Base-by-base conservation (phyloP, 1,140 invertebrate species). In the Bombus turneri region DNA sequence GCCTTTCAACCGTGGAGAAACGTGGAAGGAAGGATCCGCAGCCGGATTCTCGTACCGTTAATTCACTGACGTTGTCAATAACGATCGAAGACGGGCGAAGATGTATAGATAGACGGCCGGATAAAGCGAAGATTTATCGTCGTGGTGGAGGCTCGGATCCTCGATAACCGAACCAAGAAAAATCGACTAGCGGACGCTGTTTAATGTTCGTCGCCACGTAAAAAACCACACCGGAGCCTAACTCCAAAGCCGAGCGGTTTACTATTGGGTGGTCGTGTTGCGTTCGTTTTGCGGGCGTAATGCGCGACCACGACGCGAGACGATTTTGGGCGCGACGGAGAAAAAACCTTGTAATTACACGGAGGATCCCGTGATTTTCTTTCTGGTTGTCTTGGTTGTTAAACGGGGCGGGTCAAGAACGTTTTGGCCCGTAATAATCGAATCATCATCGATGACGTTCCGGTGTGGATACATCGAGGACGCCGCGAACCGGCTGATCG, bases 31-130 rank as follows among this genome's bases (percentile, higher is more conserved):
- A 31, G 47, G 64, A 81, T 82, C 86, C 47, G 34, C 53, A 41
- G 39, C 59, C 31, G 66, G 62, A 34, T 18, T 72, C 31, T 72
- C 72, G 71, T 90, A 90, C 88, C 88, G 89, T 90, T 90, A 90
- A 90, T 89, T 90, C 88, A 83, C 80, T 81, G 89, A 84, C 81
- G 88, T 64, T 90, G 88, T 88, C 89, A 90, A 89, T 90, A 90
- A 89, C 86, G 84, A 15, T 43, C 9, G 57, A n/a, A 74, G 86
- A 87, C 86, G 84, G 8, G 31, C 18, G 57, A n/a, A 74, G 86
- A 87, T 87, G 69, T 72, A 77, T 75, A 87, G 85, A 89, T 80
- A 74, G 62, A 71, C 77, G 82, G 53, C 34, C 39, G 85, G 81
- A 90, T 89, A 90, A 90, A 82, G 57, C 86, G 85, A 68, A 80